phyloP scores from a whole-genome alignment of 1,140 invertebrate genomes.

The Sminthurinus signatus region DNA sequence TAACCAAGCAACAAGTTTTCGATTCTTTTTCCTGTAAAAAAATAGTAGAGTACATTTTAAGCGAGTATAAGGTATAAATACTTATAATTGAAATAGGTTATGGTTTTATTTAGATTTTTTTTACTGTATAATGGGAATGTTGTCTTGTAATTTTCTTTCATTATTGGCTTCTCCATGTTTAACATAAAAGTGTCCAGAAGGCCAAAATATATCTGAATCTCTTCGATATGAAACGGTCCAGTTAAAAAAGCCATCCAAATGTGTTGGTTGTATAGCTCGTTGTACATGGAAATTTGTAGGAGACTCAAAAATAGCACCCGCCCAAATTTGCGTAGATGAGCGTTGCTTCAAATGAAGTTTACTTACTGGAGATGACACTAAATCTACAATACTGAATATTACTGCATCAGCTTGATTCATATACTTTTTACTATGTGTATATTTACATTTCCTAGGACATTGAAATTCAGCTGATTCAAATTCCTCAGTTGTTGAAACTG shows the following conservation, averaged over 20 bases:
- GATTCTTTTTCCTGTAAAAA: constrained; percentile 9
- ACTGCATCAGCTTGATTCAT: background rate
- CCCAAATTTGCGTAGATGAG: background rate
- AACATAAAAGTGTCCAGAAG: constrained; percentile 40
- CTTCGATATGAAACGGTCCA: constrained; percentile 49
- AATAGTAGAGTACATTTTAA: too few species aligned
- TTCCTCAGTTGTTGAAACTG: too few species aligned
- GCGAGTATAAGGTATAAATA: too few species aligned
- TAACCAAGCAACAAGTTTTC: constrained; percentile 41
- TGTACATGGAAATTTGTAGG: background rate
- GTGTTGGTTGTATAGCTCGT: background rate
- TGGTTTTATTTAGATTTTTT: too few species aligned
- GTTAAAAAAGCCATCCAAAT: constrained; percentile 45
- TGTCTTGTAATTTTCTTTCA: background rate
- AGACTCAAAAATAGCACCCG: background rate
- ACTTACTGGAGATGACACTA: background rate
- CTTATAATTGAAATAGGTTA: too few species aligned
- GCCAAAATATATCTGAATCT: constrained; percentile 45
- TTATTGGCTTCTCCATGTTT: background rate
- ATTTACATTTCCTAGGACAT: background rate
- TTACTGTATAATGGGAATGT: too few species aligned
- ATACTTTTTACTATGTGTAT: background rate
- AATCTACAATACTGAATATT: background rate
- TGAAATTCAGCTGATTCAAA: background rate
- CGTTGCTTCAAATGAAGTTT: background rate